phyloP scores from a whole-genome alignment of 2,113 vertebrate species.

The Epinephelus moara region DNA sequence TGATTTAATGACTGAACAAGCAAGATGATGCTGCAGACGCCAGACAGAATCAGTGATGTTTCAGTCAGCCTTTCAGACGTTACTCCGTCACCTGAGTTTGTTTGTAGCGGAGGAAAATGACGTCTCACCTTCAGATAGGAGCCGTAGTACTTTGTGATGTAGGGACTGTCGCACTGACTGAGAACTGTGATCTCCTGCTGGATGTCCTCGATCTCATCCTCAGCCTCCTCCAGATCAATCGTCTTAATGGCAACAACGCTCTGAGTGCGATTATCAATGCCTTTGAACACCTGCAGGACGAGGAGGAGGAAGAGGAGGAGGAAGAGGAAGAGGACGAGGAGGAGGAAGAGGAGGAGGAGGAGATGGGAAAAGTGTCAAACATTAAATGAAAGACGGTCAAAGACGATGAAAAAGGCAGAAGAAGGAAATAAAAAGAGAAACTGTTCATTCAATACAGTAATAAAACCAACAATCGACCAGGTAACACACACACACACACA shows the following conservation, averaged over 20 bases:
- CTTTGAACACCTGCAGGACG: constrained; percentile 85
- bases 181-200: constrained; percentile 97
- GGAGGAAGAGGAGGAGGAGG: not conserved
- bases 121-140: constrained; percentile 92
- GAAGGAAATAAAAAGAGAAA: too few relatives aligned
- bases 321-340: too few relatives aligned
- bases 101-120: too few relatives aligned
- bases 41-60: too few relatives aligned
- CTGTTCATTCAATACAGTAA: too few relatives aligned
- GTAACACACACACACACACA: constrained; percentile 71
- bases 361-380: too few relatives aligned
- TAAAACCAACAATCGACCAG: not conserved
- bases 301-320: not conserved
- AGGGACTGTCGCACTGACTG: constrained; percentile 95
- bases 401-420: too few relatives aligned
- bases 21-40: too few relatives aligned
- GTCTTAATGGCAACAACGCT: constrained; percentile 96
- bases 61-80: too few relatives aligned
- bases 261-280: constrained; percentile 92
- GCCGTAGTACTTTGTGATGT: constrained; percentile 95
- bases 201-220: constrained; percentile 97
- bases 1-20: too few relatives aligned
- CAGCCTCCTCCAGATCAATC: constrained; percentile 95
- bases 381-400: too few relatives aligned
- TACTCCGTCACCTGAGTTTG: too few relatives aligned